A percentile compares a stretch with the other conserved stretches of the same genome.
Evolutionary conservation across 2,797 vertebrate genomes (phyloP).

Genomic region (Sitta carolinensis): DNA sequence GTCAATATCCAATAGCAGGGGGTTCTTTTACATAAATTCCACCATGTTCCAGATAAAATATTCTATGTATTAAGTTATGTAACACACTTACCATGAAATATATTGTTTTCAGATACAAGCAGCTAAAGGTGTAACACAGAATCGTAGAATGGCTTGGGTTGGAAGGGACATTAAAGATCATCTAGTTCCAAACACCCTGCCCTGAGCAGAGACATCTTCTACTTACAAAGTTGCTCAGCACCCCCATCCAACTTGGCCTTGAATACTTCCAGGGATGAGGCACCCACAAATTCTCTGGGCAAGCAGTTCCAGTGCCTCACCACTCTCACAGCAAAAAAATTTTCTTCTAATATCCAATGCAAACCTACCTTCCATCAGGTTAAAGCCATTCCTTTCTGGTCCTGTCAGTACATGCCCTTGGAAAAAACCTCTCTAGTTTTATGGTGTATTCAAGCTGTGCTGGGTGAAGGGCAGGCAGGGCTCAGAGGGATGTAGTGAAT

Average conservation of each 20-base stretch:
- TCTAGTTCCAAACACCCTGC: not conserved
- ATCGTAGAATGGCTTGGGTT: not conserved
- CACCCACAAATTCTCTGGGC: not conserved
- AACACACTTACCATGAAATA: not conserved
- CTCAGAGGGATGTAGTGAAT: not conserved
- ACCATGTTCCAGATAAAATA: not conserved
- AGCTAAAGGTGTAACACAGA: not conserved
- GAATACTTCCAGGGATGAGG: not conserved
- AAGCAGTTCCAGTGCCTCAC: not conserved
- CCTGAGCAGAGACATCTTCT: not conserved
- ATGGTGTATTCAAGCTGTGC: not conserved
- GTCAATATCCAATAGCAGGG: not conserved
- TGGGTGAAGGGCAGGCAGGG: not conserved
- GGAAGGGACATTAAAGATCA: not conserved
- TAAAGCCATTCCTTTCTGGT: not conserved
- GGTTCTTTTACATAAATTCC: rapidly evolving
- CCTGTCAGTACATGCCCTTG: not conserved
- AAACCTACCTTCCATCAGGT: not conserved
- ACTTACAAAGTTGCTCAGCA: not conserved
- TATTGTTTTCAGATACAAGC: not conserved
- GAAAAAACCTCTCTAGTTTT: not conserved
- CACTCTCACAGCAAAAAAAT: not conserved
- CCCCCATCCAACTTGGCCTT: not conserved
- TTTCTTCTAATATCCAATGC: not conserved
- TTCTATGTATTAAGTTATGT: not conserved